These are phyloP conservation scores for Polypterus bichir DNA, from an alignment of 2,113 vertebrate genomes.

Conservation along the genomic window DNA sequence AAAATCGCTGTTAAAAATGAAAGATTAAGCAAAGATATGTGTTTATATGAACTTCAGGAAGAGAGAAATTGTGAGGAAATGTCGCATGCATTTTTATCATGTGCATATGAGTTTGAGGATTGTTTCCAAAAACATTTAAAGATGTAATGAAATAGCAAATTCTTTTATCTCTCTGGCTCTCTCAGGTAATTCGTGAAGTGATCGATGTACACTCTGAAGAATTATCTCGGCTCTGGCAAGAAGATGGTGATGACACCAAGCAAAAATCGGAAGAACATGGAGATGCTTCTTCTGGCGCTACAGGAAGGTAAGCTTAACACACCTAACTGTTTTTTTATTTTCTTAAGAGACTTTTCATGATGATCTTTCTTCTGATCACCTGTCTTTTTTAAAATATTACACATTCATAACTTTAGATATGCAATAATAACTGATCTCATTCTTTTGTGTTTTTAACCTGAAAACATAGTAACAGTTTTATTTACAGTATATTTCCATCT, in stretches of 20 bases:
- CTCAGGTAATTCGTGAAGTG: slow-evolving; percentile 84
- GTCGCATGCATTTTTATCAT: not conserved
- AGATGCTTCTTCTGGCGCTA: no score
- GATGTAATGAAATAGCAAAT: not conserved
- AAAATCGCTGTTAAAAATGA: not conserved
- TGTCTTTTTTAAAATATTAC: no score
- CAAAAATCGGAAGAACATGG: not conserved
- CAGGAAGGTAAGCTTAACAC: no score
- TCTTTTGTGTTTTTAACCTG: no score
- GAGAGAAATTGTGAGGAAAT: not conserved
- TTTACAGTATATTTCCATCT: no score
- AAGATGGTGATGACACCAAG: slow-evolving; percentile 38
- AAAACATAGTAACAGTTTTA: no score
- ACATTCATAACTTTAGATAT: no score
- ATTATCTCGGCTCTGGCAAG: slow-evolving; percentile 72
- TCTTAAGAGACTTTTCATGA: no score
- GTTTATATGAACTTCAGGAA: not conserved
- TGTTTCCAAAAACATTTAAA: not conserved
- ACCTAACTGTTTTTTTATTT: no score
- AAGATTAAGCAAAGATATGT: not conserved
- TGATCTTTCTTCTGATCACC: no score
- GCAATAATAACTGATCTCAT: no score
- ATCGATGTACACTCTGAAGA: slow-evolving; percentile 86
- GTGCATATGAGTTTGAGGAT: not conserved
- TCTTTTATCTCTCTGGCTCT: slow-evolving; percentile 7